Evolutionary conservation across 2,888 invertebrate genomes (phyloP), one percentile per base, ranked within the genome.

Genomic region (Drosophila leonis): DNA sequence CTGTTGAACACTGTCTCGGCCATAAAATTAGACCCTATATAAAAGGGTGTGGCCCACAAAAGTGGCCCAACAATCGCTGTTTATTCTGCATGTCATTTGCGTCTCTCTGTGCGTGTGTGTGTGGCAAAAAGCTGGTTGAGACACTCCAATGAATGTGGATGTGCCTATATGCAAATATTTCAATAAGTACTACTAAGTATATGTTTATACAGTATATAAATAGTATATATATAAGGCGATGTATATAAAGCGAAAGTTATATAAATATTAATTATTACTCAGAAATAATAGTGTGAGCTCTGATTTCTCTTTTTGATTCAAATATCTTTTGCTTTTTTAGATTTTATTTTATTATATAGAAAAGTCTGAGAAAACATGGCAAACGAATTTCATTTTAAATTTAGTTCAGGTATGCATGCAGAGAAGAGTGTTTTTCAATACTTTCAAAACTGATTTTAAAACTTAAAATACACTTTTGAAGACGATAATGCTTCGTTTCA

Each of bases 51-150:
- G 76, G 68, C 67, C 41, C 59, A 51, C 52, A 57, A 55, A 78
- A 84, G 83, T 85, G 72, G 71, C 80, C 72, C 29, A 66, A 54
- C 75, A 67, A 75, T 72, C 77, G 71, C 79, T 70, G 74, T 77
- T 80, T 75, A 73, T 73, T 85, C 80, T 85, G 83, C 85, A 84
- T 88, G 74, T 88, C 88, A 83, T 82, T 82, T 75, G 67, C 18
- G 20, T 13, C 2, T 13, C 7, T 41, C 1, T 20, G 0, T 12
- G 12, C 29, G 27, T 27, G 15, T 15, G 15, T 24, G 24, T 15
- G 15, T 31, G 48, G 10, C 39, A 24, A 35, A 33, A 9, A 39
- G 13, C 73, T 44, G 37, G 7, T 29, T 27, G 39, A 49, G 27
- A 49, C 59, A 72, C 71, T 71, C 37, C 18, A 60, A 29, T 44